Evolutionary conservation across 2,888 invertebrate genomes (phyloP), one percentile per base, ranked within the genome.

Genomic region (Eupithecia pulchellata): DNA sequence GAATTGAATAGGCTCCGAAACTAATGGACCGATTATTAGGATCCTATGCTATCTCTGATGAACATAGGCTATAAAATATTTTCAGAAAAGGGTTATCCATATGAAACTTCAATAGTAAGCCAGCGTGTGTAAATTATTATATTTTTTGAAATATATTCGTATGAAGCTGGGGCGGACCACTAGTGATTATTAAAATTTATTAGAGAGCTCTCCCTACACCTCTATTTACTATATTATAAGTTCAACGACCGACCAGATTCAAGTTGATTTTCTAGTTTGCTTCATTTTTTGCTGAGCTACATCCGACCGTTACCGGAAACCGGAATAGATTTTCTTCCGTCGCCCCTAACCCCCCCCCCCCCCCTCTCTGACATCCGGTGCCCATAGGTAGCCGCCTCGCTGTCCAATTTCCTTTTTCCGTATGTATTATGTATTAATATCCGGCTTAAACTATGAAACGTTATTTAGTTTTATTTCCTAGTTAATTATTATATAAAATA

Each of bases 321-420:
- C 79, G 81, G 81, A 85, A 85, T 86, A 85, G 85, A 90, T 86
- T 87, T 88, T 87, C 79, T 80, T 78, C 79, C 79, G 82, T 81
- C 79, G 82, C 81, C 83, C 82, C 78, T 76, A 73, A 81, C 81
- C 79, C 81, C 78, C 75, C 77, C 77, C 87, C 85, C 81, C 79
- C 81, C 78, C 75, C 77, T 77, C 87, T 85, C 85, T 76, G 79
- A 85, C 86, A 86, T 92, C 92, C 92, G 89, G 87, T 83, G 80
- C 86, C 88, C 84, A 82, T 85, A 85, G 87, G 85, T 89, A 85
- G 82, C 84, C 86, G 68, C 73, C 75, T 72, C 69, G 84, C 87
- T 86, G 85, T 89, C 91, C 91, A 92, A 94, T 93, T 94, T 94
- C 94, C 93, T 93, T 86, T 90, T 91, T 89, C 89, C 91, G 90